Evolutionary conservation across 2,797 vertebrate genomes (phyloP).

Genomic region (Gymnocypris eckloni): DNA sequence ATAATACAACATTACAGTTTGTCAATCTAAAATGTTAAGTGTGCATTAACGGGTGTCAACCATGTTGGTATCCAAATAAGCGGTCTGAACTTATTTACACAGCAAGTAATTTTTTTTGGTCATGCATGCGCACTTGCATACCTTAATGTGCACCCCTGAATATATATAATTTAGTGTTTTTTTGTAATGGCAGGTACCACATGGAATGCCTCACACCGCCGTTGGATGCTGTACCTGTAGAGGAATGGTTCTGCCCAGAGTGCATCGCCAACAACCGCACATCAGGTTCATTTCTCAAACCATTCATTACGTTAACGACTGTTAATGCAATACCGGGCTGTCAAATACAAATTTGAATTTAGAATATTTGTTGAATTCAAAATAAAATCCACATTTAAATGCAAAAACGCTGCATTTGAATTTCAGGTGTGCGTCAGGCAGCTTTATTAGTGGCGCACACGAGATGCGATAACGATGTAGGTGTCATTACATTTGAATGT

Average conservation of each 20-base stretch:
- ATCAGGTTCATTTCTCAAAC: conserved; percentile 63
- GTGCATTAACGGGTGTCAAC: too few relatives aligned
- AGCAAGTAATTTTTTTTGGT: not conserved
- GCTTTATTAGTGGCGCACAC: too few relatives aligned
- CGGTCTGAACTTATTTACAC: too few relatives aligned
- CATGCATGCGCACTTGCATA: too few relatives aligned
- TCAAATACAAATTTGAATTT: too few relatives aligned
- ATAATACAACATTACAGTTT: too few relatives aligned
- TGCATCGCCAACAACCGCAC: conserved; percentile 79
- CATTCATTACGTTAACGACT: not conserved
- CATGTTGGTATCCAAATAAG: too few relatives aligned
- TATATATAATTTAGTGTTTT: conserved; percentile 20
- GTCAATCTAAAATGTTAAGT: too few relatives aligned
- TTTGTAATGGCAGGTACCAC: conserved; percentile 84
- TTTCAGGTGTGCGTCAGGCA: not conserved
- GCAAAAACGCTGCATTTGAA: not conserved
- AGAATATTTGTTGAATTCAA: too few relatives aligned
- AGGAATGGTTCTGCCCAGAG: conserved; percentile 97
- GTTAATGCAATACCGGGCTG: not conserved
- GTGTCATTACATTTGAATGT: too few relatives aligned
- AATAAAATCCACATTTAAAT: too few relatives aligned
- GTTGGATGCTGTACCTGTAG: conserved; percentile 90
- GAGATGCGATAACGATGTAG: too few relatives aligned
- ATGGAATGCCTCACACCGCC: conserved; percentile 98
- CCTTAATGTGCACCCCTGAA: not conserved